phyloP scores from a whole-genome alignment of 2,888 invertebrate genomes.

The Halictus quadricinctus region DNA sequence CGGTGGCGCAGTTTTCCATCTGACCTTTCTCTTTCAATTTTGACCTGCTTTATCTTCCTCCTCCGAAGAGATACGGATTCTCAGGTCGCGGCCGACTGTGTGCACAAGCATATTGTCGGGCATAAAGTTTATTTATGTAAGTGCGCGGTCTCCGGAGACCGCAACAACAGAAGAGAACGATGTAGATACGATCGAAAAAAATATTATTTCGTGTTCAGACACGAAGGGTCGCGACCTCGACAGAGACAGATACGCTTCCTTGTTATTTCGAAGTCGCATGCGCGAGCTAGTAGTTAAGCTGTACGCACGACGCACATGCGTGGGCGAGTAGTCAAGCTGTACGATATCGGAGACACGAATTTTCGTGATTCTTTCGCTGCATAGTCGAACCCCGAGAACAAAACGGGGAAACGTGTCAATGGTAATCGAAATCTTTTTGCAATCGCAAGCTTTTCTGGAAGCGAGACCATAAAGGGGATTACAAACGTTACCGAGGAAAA shows the following conservation, averaged over 20 bases:
- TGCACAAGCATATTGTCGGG: conserved; percentile 59
- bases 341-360: conserved; percentile 35
- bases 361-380: conserved; percentile 16
- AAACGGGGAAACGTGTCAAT: background rate
- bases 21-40: conserved; percentile 14
- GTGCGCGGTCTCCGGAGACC: conserved; percentile 25
- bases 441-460: background rate
- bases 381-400: background rate
- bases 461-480: background rate
- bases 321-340: conserved; percentile 25
- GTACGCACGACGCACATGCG: no score
- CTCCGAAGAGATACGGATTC: background rate
- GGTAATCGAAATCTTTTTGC: conserved; percentile 5
- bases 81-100: conserved; percentile 22
- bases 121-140: conserved; percentile 61
- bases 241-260: background rate
- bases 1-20: background rate
- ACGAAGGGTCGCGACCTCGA: background rate
- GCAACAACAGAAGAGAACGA: conserved; percentile 26
- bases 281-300: background rate
- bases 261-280: conserved; percentile 53
- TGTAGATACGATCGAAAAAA: conserved; percentile 59
- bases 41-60: background rate
- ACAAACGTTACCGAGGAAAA: background rate
- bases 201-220: conserved; percentile 59